Evolutionary conservation across 2,113 vertebrate genomes (phyloP).

Genomic region (Neotoma lepida): DNA sequence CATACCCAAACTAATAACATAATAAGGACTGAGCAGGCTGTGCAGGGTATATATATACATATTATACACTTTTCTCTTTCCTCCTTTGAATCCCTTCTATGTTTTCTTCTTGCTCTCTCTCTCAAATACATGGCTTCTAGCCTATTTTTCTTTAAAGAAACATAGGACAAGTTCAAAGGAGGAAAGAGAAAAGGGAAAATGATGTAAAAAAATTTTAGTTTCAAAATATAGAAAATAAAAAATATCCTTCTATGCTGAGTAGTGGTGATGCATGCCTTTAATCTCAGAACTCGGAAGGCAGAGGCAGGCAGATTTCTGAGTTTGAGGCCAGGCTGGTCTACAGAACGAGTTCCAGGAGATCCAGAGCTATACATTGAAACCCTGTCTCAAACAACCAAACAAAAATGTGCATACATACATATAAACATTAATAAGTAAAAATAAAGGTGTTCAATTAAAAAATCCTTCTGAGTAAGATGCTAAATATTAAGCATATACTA

Average conservation of each 20-base stretch:
- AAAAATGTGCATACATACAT: neutral
- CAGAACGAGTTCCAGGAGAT: neutral
- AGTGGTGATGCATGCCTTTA: neutral
- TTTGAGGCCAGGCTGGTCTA: neutral
- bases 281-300: neutral
- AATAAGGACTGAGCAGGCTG: neutral
- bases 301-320: neutral
- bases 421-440: neutral
- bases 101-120: neutral
- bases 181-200: neutral
- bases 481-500: slow-evolving; percentile 26
- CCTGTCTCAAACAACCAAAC: neutral
- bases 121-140: neutral
- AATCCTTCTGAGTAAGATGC: neutral
- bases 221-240: neutral
- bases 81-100: neutral
- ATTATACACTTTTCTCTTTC: neutral
- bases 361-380: neutral
- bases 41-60: neutral
- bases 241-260: neutral
- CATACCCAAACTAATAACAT: neutral
- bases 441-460: neutral
- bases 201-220: neutral
- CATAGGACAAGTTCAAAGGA: neutral
- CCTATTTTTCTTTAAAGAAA: neutral